These are phyloP conservation scores for Mohoua ochrocephala DNA, from an alignment of 2,113 vertebrate species.

Conservation along the genomic window DNA sequence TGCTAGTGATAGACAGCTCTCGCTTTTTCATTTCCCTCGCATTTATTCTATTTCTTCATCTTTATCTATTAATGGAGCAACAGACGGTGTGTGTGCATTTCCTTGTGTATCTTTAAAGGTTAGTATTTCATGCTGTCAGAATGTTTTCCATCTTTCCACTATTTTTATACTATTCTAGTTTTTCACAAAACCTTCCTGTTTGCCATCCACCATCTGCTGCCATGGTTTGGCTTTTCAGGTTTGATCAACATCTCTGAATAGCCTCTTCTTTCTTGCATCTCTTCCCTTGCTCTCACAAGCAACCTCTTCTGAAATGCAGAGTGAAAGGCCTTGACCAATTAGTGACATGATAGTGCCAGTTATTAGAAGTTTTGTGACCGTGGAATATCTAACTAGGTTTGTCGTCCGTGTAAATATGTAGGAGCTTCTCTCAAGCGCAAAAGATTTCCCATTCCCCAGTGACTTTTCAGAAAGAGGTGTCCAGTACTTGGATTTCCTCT, in stretches of 20 bases:
- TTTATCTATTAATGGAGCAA: conserved; percentile 22
- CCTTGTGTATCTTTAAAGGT: background rate
- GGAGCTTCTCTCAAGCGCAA: background rate
- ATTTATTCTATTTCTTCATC: conserved; percentile 32
- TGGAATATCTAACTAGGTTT: background rate
- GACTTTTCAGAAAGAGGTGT: background rate
- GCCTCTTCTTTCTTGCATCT: background rate
- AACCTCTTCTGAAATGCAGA: background rate
- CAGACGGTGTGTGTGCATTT: background rate
- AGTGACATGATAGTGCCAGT: background rate
- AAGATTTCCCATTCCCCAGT: background rate
- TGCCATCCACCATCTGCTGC: background rate
- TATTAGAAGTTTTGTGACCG: background rate
- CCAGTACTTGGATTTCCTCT: background rate
- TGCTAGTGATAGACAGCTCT: conserved; percentile 5
- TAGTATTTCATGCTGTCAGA: background rate
- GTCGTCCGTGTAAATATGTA: background rate
- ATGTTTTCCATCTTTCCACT: background rate
- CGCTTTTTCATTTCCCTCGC: background rate
- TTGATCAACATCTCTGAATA: background rate
- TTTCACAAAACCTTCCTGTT: background rate
- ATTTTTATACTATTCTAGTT: background rate
- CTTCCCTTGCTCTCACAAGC: background rate
- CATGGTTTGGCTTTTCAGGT: background rate
- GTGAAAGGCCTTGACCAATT: background rate